These are phyloP conservation scores for Ceryle rudis DNA, from an alignment of 2,797 vertebrate species.

Conservation along the genomic window DNA sequence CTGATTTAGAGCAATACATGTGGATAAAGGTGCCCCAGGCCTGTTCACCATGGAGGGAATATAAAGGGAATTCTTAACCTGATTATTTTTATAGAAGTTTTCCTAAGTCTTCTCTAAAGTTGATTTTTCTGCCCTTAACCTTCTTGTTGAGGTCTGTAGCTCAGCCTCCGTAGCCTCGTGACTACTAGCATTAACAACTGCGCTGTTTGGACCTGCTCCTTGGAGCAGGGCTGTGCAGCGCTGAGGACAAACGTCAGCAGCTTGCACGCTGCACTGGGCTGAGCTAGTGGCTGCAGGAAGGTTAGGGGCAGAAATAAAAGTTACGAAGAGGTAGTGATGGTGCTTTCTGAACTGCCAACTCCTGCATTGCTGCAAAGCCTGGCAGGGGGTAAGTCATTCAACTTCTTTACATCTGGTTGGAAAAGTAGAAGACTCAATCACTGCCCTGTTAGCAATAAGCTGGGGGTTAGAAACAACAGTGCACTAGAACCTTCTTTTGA, in stretches of 20 bases:
- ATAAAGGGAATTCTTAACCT: conserved; percentile 49
- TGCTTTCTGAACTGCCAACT: not conserved
- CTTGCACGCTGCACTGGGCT: rapidly evolving
- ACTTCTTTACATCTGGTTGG: not conserved
- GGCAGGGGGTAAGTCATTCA: not conserved
- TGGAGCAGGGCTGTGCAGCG: not conserved
- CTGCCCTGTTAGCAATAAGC: not conserved
- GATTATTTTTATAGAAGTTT: conserved; percentile 23
- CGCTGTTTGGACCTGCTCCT: not conserved
- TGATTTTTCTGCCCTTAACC: not conserved
- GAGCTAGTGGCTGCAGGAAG: not conserved
- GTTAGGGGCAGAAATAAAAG: not conserved
- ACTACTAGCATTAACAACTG: not conserved
- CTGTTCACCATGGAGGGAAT: not conserved
- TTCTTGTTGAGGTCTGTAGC: not conserved
- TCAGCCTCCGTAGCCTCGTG: not conserved
- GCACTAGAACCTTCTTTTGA: rapidly evolving
- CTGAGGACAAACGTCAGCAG: not conserved
- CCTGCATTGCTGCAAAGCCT: not conserved
- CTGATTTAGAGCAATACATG: not conserved
- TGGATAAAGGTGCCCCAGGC: not conserved
- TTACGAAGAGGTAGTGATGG: not conserved
- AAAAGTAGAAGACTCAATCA: not conserved
- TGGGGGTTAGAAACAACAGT: not conserved
- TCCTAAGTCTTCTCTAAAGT: not conserved